Evolutionary conservation across 2,113 vertebrate species (phyloP).

Genomic region (Anser cygnoides): DNA sequence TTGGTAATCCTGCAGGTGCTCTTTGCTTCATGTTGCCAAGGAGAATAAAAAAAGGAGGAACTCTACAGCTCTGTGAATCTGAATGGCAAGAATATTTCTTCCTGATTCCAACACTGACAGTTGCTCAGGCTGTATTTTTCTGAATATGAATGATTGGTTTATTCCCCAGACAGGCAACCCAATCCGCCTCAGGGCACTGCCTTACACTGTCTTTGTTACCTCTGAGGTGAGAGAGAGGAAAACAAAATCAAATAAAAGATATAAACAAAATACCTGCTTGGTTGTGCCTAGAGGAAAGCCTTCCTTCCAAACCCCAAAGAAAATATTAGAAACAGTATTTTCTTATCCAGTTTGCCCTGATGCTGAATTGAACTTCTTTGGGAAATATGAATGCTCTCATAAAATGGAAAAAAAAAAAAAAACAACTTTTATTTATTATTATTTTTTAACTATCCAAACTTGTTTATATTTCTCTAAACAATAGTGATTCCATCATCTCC

Average conservation of each 20-base stretch:
- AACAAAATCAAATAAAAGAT: not conserved
- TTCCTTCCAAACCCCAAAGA: not conserved
- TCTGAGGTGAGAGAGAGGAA: not conserved
- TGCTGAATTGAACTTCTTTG: not conserved
- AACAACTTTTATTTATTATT: accelerated
- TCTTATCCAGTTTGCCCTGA: not conserved
- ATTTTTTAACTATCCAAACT: not conserved
- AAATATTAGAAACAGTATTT: not conserved
- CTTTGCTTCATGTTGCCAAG: not conserved
- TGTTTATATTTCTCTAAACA: not conserved
- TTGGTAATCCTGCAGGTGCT: not conserved
- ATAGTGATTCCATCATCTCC: not conserved
- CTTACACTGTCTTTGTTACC: not conserved
- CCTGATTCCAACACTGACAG: not conserved
- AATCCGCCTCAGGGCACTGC: not conserved
- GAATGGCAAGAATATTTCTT: not conserved
- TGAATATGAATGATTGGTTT: not conserved
- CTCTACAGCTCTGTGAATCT: not conserved
- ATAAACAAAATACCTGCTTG: not conserved
- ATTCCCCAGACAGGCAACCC: not conserved
- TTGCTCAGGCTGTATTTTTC: not conserved
- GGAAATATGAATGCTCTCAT: not conserved
- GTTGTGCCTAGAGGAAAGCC: not conserved
- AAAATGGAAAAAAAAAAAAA: not conserved
- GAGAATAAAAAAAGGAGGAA: not conserved